These are phyloP conservation scores for silkworm (Bombyx mori) DNA, from an alignment of 1,140 invertebrate species.

Conservation along the genomic window ASM3026992v2 NC_085114.1:8569501-8570000, in stretches of 20 bases:
- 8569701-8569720: conserved; percentile 50
- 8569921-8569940: too few relatives aligned
- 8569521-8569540: too few relatives aligned
- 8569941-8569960: too few relatives aligned
- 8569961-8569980: too few relatives aligned
- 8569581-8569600: background rate
- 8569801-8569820: conserved; percentile 48
- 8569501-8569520: too few relatives aligned
- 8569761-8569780: conserved; percentile 25
- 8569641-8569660: conserved; percentile 52
- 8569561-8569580: too few relatives aligned
- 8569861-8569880: conserved; percentile 4
- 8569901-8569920: too few relatives aligned
- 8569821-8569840: conserved; percentile 45
- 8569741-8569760: conserved; percentile 66
- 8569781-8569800: conserved; percentile 18
- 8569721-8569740: conserved; percentile 67
- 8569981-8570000: too few relatives aligned
- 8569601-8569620: conserved; percentile 41
- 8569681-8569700: conserved; percentile 37
- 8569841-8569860: conserved; percentile 31
- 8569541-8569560: too few relatives aligned
- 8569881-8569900: background rate
- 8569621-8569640: conserved; percentile 46
- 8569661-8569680: conserved; percentile 32